A percentile compares a stretch with the other conserved stretches of the same genome.
Conservation (phyloP, 2,888 invertebrate genomes). For the Hypena proboscidalis region DNA sequence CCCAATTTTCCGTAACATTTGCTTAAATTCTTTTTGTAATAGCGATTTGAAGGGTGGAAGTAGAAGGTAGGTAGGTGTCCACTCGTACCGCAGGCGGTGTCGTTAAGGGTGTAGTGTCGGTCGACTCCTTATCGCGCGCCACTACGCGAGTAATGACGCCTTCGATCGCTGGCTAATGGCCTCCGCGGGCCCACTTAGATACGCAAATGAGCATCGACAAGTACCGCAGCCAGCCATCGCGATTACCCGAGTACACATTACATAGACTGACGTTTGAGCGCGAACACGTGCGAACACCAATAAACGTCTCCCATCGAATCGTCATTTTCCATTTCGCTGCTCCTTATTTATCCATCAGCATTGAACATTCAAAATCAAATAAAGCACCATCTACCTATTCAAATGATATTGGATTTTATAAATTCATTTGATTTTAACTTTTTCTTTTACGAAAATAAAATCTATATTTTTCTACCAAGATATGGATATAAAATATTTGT, state of each 20-base stretch:
- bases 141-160: slow-evolving; percentile 80
- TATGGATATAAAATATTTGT: too few relatives aligned
- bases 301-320: slow-evolving; percentile 7
- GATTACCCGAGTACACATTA: slow-evolving; percentile 63
- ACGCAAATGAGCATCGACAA: slow-evolving; percentile 83
- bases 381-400: too few relatives aligned
- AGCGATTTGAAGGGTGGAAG: slow-evolving; percentile 52
- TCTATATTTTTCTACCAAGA: too few relatives aligned
- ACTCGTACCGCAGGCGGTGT: slow-evolving; percentile 65
- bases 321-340: not conserved
- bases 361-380: too few relatives aligned
- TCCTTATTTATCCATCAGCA: not conserved
- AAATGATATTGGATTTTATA: too few relatives aligned
- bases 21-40: slow-evolving; percentile 47
- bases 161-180: slow-evolving; percentile 83
- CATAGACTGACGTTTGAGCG: slow-evolving; percentile 50
- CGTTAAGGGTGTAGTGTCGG: slow-evolving; percentile 72
- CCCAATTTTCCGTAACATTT: slow-evolving; percentile 46
- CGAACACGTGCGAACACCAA: slow-evolving; percentile 28
- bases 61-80: slow-evolving; percentile 67
- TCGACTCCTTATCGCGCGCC: slow-evolving; percentile 76
- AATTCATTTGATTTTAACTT: too few relatives aligned
- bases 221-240: slow-evolving; percentile 57
- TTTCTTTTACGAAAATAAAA: too few relatives aligned
- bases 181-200: slow-evolving; percentile 82